A percentile compares a stretch with the other conserved stretches of the same genome.
Evolutionary conservation across 2,888 invertebrate genomes (phyloP).

Genomic region (Eulithis prunata): DNA sequence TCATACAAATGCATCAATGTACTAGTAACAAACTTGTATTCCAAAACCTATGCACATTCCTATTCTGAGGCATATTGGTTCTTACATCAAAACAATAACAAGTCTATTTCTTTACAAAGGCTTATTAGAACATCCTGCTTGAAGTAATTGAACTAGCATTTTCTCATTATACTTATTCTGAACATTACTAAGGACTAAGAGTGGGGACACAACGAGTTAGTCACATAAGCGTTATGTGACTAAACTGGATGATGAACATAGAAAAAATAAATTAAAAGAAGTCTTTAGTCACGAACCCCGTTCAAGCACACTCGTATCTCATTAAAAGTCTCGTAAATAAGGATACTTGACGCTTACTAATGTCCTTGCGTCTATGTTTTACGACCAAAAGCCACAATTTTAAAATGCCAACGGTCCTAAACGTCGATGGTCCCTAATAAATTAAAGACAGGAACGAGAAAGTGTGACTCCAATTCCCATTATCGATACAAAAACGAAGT

Average conservation of each 20-base stretch:
- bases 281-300: slow-evolving; percentile 63
- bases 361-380: slow-evolving; percentile 71
- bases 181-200: not conserved
- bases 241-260: slow-evolving; percentile 6
- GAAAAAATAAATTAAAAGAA: slow-evolving; percentile 25
- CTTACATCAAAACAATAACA: no score
- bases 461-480: slow-evolving; percentile 56
- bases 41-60: not conserved
- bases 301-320: slow-evolving; percentile 59
- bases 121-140: no score
- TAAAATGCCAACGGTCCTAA: slow-evolving; percentile 57
- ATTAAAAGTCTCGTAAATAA: slow-evolving; percentile 77
- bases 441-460: slow-evolving; percentile 49
- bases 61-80: not conserved
- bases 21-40: slow-evolving; percentile 41
- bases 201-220: not conserved
- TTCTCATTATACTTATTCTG: not conserved
- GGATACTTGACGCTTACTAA: slow-evolving; percentile 74
- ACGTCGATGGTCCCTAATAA: slow-evolving; percentile 57
- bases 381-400: slow-evolving; percentile 68
- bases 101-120: no score
- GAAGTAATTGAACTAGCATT: not conserved
- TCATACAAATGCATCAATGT: slow-evolving; percentile 45
- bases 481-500: slow-evolving; percentile 45
- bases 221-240: slow-evolving; percentile 15